Evolutionary conservation across 2,888 invertebrate species (phyloP), one percentile per base, ranked within the genome.

Genomic region (Nemotelus nigrinus): DNA sequence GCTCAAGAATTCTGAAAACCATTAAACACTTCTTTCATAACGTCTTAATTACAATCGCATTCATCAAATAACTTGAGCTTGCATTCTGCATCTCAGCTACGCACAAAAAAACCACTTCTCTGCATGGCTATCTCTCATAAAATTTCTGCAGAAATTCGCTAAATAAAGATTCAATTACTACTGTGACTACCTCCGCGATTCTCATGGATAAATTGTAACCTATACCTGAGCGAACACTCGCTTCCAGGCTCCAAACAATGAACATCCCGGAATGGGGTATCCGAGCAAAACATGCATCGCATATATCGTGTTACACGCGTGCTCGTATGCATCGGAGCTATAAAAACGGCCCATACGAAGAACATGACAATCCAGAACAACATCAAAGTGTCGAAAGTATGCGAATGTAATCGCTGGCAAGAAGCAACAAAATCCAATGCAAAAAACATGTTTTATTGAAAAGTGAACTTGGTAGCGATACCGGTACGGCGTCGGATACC

Each of bases 301-400:
- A 72, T 72, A 60, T 74, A 74, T 74, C 74, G 74, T 74, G 74
- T 74, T 74, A 74, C 74, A 74, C 74, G 74, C 74, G 74, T 74
- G 74, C 74, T 57, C 58, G 25, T 58, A 72, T 72, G 58, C 58
- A 72, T 44, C 57, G 57, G 53, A 41, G 55, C 47, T 53, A 55
- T 53, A 74, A 70, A 71, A 63, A 74, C 48, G 41, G 63, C 63
- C 60, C 45, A 74, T 39, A 60, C 10, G 48, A 8, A 68, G 47
- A 74, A 74, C 74, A 74, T 74, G 74, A 63, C 74, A 74, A 60
- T 74, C 74, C 47, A 63, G 74, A 74, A 63, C 63, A 63, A 63
- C 74, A 74, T 74, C 74, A 74, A 74, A 74, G 74, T 74, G 74
- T 74, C 63, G 74, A 74, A 74, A 74, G 74, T 74, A 74, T 47